Percentiles rank a stretch among this genome's conserved stretches.
phyloP scores from a whole-genome alignment of 1,140 invertebrate genomes.

The Trichogramma pretiosum region DNA sequence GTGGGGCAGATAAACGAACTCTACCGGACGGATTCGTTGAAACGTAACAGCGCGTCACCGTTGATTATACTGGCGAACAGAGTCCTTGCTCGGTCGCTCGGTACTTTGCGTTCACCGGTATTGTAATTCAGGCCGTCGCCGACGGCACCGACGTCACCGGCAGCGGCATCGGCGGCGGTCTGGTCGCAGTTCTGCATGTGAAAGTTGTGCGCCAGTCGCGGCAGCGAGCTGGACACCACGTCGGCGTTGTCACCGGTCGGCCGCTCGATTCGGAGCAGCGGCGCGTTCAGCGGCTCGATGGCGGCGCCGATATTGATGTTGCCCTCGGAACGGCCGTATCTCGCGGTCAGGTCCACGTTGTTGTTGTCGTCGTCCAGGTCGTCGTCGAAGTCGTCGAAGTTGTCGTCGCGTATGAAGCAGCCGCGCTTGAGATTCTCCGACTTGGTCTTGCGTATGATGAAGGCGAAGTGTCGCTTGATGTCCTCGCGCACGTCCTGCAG shows the following conservation, averaged over 20 bases:
- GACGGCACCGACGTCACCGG: not conserved
- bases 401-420: slow-evolving; percentile 9
- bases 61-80: slow-evolving; percentile 35
- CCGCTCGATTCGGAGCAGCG: not conserved
- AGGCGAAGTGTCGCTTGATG: slow-evolving; percentile 24
- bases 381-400: slow-evolving; percentile 13
- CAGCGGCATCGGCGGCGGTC: slow-evolving; percentile 1
- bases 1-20: too few species aligned
- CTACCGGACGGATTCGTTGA: too few species aligned
- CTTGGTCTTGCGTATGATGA: slow-evolving; percentile 35
- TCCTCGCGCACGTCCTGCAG: slow-evolving; percentile 13
- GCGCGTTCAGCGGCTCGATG: not conserved
- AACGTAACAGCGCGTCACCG: slow-evolving; percentile 18
- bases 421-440: slow-evolving; percentile 33
- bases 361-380: too few species aligned
- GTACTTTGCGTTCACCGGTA: too few species aligned
- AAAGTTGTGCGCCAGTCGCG: not conserved
- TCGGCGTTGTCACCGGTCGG: not conserved
- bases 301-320: slow-evolving; percentile 25
- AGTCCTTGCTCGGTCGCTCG: slow-evolving; percentile 28
- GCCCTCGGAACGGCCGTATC: slow-evolving; percentile 32
- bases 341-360: slow-evolving; percentile 1
- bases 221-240: not conserved
- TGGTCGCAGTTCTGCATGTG: slow-evolving; percentile 7
- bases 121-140: slow-evolving; percentile 4